Percentiles rank a stretch among this genome's conserved stretches.
Evolutionary conservation across 2,797 vertebrate species (phyloP).

Genomic region (Hipposideros larvatus): DNA sequence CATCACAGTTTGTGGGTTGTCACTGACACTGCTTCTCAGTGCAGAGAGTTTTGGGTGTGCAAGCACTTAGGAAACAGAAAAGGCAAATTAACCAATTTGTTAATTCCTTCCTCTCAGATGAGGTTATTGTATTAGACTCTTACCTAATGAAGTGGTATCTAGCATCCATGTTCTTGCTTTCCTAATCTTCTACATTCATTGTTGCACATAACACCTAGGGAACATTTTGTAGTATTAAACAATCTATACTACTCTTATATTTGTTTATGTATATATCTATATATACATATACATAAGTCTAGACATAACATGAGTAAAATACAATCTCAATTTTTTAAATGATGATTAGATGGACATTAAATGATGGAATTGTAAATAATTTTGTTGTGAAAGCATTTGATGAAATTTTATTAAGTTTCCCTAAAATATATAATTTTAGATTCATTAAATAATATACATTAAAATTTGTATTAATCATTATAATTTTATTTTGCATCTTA

Average conservation of each 20-base stretch:
- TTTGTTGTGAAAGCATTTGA: conserved; percentile 16
- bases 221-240: not conserved
- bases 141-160: not conserved
- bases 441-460: conserved; percentile 25
- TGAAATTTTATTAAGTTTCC: not conserved
- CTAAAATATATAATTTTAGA: not conserved
- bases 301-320: not conserved
- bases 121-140: not conserved
- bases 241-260: not conserved
- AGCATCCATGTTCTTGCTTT: not conserved
- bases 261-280: not conserved
- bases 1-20: not conserved
- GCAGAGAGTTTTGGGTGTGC: not conserved
- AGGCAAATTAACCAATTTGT: not conserved
- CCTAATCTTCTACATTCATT: not conserved
- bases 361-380: not conserved
- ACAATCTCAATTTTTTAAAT: not conserved
- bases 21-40: not conserved
- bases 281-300: not conserved
- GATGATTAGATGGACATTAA: not conserved
- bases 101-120: not conserved
- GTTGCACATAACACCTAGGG: not conserved
- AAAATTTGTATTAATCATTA: conserved; percentile 4
- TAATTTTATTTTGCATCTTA: conserved; percentile 32
- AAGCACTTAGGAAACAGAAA: not conserved